Evolutionary conservation across 2,797 vertebrate genomes (phyloP), one percentile per base, ranked within the genome.

Genomic region (Gallinago solitaria): DNA sequence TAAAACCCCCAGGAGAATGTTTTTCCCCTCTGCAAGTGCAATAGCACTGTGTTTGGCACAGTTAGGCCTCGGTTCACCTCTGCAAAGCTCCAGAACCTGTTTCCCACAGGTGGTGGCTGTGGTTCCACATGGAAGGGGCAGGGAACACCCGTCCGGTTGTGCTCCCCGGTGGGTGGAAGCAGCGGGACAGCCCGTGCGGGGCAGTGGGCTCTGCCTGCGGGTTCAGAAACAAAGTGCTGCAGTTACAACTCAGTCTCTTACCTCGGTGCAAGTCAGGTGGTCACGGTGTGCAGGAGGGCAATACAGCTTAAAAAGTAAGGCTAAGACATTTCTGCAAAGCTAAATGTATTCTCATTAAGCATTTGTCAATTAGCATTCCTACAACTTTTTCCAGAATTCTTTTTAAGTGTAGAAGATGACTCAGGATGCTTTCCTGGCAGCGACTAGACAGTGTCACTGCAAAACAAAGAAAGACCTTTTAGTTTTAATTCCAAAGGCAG

Each of bases 81-180:
- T 75, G 69, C 41, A 63, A 56, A 83, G 76, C 54, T 53, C 32
- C 45, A 15, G 1, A 48, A 8, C 21, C 39, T 68, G 28, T 16
- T 17, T 50, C 37, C 51, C 4, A 6, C 12, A 1, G 1, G 47
- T 7, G 18, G 45, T 1, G 1, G 63, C 64, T 48, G 39, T 81
- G 24, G 25, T 23, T 37, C 20, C 43, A 10, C 6, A 1, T 17
- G 9, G 41, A 20, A 48, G 47, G 64, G 30, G 69, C 74, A 65
- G 65, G n/a, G 37, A 68, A 71, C 11, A 7, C 74, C 45, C 12
- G 27, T 8, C 19, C 59, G 5, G 6, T 14, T 25, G 5, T 28
- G 67, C 48, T 70, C 53, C 41, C 57, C 48, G 75, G 61, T 45
- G 53, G 37, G 23, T 5, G 13, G 16, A 15, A 7, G n/a, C 17